These are phyloP conservation scores for Synanthedon vespiformis DNA, from an alignment of 2,888 invertebrate species.

Conservation along the genomic window DNA sequence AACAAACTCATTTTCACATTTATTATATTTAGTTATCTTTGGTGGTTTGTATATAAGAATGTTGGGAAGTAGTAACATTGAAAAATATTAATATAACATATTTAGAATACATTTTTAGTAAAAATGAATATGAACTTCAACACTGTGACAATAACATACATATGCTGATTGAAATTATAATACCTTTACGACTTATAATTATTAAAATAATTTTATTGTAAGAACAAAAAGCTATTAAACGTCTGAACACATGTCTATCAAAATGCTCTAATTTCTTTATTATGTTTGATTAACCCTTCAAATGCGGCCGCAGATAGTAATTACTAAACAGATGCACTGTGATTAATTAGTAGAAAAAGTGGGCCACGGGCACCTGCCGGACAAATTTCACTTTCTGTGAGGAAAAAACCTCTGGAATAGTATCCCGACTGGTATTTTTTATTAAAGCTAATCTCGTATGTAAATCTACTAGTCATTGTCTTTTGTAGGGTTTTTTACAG, in stretches of 20 bases:
- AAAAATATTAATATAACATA: too few relatives aligned
- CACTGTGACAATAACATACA: too few relatives aligned
- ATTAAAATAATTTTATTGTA: too few relatives aligned
- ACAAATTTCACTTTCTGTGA: constrained; percentile 55
- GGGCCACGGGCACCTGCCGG: constrained; percentile 48
- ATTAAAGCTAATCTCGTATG: constrained; percentile 47
- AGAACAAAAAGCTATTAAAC: neutral
- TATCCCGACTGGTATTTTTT: constrained; percentile 22
- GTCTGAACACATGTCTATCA: constrained; percentile 31
- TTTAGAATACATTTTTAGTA: too few relatives aligned
- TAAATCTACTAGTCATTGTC: constrained; percentile 63
- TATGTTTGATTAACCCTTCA: constrained; percentile 69
- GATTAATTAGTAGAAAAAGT: constrained; percentile 65
- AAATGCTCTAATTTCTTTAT: constrained; percentile 60
- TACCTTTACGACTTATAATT: too few relatives aligned
- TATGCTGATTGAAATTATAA: too few relatives aligned
- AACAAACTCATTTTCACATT: too few relatives aligned
- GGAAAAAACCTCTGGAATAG: constrained; percentile 21
- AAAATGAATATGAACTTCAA: too few relatives aligned
- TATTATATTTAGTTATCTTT: too few relatives aligned
- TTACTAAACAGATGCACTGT: constrained; percentile 61
- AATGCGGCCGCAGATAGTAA: constrained; percentile 29
- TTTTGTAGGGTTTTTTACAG: constrained; percentile 28
- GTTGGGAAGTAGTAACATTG: too few relatives aligned
- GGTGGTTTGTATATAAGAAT: too few relatives aligned